A percentile compares a stretch with the other conserved stretches of the same genome.
Conservation (phyloP, 2,113 vertebrate species). For the Polyodon spathula region DNA sequence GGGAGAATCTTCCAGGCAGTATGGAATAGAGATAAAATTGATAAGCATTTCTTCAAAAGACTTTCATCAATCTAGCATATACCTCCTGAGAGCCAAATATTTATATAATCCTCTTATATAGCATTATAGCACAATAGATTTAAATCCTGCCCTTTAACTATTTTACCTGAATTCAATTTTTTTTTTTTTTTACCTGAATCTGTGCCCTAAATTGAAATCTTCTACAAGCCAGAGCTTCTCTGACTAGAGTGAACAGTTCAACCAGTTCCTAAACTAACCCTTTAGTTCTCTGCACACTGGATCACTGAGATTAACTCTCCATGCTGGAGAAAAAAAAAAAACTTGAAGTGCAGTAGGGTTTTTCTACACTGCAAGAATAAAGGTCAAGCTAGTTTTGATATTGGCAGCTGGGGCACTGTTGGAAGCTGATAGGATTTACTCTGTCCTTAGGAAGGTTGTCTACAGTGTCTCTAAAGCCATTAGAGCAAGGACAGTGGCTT, state of each 20-base stretch:
- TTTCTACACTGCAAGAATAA: conserved; percentile 18
- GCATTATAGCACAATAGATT: too few relatives aligned
- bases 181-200: too few relatives aligned
- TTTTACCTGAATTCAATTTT: too few relatives aligned
- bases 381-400: conserved; percentile 27
- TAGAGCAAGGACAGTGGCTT: conserved; percentile 22
- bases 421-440: conserved; percentile 33
- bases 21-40: conserved; percentile 14
- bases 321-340: conserved; percentile 17
- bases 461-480: conserved; percentile 22
- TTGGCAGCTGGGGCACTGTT: conserved; percentile 26
- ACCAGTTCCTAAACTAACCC: conserved; percentile 16
- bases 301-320: conserved; percentile 19
- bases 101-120: too few relatives aligned
- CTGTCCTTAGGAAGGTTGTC: conserved; percentile 29
- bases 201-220: too few relatives aligned
- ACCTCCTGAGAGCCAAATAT: neutral
- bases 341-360: conserved; percentile 9
- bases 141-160: too few relatives aligned
- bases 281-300: conserved; percentile 18
- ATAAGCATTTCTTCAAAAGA: conserved; percentile 2
- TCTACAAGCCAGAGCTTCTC: too few relatives aligned
- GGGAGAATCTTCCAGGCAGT: conserved; percentile 7
- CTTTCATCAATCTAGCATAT: conserved; percentile 1
- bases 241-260: too few relatives aligned